Percentiles rank a stretch among this genome's conserved stretches.
Conservation (phyloP, 2,797 vertebrate species). For the Sebastes variabilis region DNA sequence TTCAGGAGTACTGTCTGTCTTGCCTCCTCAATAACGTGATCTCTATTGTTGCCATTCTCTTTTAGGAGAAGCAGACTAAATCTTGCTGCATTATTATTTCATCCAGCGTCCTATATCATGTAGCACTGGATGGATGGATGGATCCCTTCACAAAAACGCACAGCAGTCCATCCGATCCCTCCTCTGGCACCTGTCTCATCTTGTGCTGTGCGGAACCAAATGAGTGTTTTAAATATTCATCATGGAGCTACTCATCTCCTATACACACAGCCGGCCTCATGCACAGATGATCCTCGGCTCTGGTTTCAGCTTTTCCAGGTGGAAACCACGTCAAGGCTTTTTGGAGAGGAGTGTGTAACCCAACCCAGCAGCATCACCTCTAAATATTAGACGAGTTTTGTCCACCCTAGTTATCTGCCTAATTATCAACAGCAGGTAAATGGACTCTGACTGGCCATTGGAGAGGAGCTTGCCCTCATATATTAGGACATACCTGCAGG, state of each 20-base stretch:
- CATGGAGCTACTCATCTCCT: conserved; percentile 60
- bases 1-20: background rate
- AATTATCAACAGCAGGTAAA: conserved; percentile 87
- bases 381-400: conserved; percentile 79
- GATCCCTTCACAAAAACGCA: conserved; percentile 27
- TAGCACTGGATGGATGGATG: conserved; percentile 27
- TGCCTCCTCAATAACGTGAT: background rate
- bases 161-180: conserved; percentile 68
- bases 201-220: conserved; percentile 62
- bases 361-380: conserved; percentile 67
- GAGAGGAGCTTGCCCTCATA: conserved; percentile 76
- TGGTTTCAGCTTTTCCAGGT: conserved; percentile 82
- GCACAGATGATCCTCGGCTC: conserved; percentile 70
- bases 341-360: conserved; percentile 73
- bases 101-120: conserved; percentile 59
- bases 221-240: conserved; percentile 86
- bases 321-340: conserved; percentile 66
- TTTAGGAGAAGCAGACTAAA: conserved; percentile 4
- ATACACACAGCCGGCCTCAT: conserved; percentile 46
- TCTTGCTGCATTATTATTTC: conserved; percentile 61
- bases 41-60: conserved; percentile 8
- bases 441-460: conserved; percentile 61
- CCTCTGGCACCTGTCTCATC: conserved; percentile 72
- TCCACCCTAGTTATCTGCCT: conserved; percentile 68
- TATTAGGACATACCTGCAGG: conserved; percentile 51